These are phyloP conservation scores for Drosophila subsilvestris DNA, from an alignment of 2,888 invertebrate genomes.

Conservation along the genomic window DNA sequence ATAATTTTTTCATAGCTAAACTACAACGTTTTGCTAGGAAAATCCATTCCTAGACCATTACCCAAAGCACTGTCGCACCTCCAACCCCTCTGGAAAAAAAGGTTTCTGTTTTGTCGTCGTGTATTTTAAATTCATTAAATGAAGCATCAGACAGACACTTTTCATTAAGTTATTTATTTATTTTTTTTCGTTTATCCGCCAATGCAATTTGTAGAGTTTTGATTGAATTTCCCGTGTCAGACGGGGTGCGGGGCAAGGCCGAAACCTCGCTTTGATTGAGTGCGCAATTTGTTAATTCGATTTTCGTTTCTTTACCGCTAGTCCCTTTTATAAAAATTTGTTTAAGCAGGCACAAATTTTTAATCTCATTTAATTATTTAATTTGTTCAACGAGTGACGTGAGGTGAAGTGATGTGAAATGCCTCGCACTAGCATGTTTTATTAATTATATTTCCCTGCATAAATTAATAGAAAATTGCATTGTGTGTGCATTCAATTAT, in stretches of 20 bases:
- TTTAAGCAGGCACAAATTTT: constrained; percentile 46
- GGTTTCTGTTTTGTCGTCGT: neutral
- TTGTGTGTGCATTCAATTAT: constrained; percentile 55
- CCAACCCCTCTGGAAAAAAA: neutral
- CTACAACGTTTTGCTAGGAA: neutral
- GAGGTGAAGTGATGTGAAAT: constrained; percentile 38
- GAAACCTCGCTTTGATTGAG: constrained; percentile 64
- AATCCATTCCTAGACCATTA: neutral
- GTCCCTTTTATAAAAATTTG: constrained; percentile 8
- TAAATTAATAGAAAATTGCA: constrained; percentile 57
- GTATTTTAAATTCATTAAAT: constrained; percentile 55
- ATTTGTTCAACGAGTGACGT: constrained; percentile 58
- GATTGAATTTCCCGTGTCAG: constrained; percentile 57
- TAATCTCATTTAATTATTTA: constrained; percentile 76
- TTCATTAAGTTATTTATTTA: constrained; percentile 42
- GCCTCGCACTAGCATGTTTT: constrained; percentile 32
- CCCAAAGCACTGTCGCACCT: neutral
- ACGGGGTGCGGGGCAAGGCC: neutral
- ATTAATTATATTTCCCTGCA: constrained; percentile 58
- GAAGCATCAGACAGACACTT: constrained; percentile 46
- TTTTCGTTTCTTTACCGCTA: constrained; percentile 41
- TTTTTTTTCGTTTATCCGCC: constrained; percentile 37
- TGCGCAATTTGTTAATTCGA: constrained; percentile 74
- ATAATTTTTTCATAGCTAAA: neutral
- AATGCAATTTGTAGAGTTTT: constrained; percentile 53